Evolutionary conservation across 1,140 invertebrate genomes (phyloP).

Genomic region (Drosophila orena): DNA sequence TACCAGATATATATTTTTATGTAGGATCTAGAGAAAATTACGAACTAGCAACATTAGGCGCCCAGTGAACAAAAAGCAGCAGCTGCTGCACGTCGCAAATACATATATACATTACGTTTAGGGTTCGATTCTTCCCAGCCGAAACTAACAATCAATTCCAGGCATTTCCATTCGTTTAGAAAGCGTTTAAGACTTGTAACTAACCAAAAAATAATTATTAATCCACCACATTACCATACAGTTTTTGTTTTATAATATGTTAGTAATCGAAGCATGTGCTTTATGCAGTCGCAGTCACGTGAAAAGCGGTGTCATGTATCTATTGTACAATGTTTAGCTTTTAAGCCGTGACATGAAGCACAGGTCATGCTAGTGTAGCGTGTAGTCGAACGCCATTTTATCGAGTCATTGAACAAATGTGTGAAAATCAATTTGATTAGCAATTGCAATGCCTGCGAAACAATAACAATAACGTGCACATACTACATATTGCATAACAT

Average conservation of each 20-base stretch:
- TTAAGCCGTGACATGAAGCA: constrained; percentile 42
- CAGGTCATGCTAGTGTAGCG: constrained; percentile 37
- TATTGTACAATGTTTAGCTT: constrained; percentile 46
- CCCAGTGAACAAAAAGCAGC: constrained; percentile 71
- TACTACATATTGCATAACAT: constrained; percentile 65
- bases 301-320: constrained; percentile 29
- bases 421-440: constrained; percentile 36
- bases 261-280: constrained; percentile 35
- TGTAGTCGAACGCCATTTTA: constrained; percentile 36
- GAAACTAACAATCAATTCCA: constrained; percentile 64
- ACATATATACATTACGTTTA: constrained; percentile 28
- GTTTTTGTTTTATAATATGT: constrained; percentile 53
- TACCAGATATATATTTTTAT: constrained; percentile 52
- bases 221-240: constrained; percentile 61
- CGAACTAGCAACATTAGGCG: constrained; percentile 56
- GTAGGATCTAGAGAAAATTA: constrained; percentile 73
- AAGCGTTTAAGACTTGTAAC: constrained; percentile 80
- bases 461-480: constrained; percentile 56
- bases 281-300: constrained; percentile 21
- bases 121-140: constrained; percentile 32
- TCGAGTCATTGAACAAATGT: constrained; percentile 27
- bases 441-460: constrained; percentile 37
- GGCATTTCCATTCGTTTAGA: constrained; percentile 71
- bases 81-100: constrained; percentile 55
- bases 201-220: constrained; percentile 83